Conservation (phyloP, 2,797 vertebrate genomes). For the Phalanger gymnotis region DNA sequence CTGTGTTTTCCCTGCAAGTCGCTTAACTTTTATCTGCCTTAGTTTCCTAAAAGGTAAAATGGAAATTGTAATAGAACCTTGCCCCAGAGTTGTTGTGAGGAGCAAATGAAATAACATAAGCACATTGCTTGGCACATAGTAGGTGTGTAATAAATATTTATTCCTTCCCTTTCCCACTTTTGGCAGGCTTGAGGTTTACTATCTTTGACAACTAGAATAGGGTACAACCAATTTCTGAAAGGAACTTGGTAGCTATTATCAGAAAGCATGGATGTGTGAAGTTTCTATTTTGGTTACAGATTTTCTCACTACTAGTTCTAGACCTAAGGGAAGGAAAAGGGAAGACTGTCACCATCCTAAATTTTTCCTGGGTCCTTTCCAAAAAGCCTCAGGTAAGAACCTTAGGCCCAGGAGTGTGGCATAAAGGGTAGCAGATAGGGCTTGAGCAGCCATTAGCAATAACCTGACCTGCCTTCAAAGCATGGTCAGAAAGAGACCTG, state of each 20-base stretch:
- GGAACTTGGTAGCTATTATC: background rate
- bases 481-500: background rate
- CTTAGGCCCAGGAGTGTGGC: background rate
- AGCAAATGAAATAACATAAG: background rate
- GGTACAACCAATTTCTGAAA: background rate
- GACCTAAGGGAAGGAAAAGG: background rate
- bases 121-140: background rate
- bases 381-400: background rate
- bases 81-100: background rate
- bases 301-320: background rate
- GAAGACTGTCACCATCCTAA: background rate
- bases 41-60: background rate
- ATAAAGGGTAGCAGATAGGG: background rate
- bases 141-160: background rate
- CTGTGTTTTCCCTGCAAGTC: background rate
- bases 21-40: background rate
- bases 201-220: background rate
- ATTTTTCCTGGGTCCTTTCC: background rate
- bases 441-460: background rate
- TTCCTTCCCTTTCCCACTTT: background rate
- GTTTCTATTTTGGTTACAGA: background rate
- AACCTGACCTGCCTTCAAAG: background rate
- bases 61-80: background rate
- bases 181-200: background rate
- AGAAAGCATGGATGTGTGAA: background rate